Evolutionary conservation across 2,888 invertebrate genomes (phyloP).

Genomic region (Drosophila prostipennis): DNA sequence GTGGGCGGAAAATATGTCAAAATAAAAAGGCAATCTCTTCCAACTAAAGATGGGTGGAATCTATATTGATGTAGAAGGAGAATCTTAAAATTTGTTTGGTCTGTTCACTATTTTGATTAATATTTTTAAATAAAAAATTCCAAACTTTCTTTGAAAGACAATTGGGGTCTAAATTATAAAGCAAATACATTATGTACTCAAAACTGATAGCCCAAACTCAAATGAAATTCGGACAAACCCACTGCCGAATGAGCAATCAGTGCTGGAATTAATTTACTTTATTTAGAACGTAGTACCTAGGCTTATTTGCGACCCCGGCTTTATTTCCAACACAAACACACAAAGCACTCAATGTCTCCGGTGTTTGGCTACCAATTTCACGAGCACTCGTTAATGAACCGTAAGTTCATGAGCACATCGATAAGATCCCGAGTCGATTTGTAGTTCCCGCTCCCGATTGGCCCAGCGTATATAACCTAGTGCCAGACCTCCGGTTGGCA

Average conservation of each 20-base stretch:
- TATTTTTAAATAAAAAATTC: too few species aligned
- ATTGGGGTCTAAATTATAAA: too few species aligned
- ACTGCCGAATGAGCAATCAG: constrained; percentile 21
- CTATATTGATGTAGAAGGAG: too few species aligned
- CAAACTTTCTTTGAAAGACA: too few species aligned
- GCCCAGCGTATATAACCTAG: constrained; percentile 49
- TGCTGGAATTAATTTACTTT: constrained; percentile 2
- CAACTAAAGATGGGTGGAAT: too few species aligned
- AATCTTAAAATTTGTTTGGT: too few species aligned
- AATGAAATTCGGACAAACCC: not conserved
- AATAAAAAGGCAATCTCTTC: too few species aligned
- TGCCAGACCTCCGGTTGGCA: not conserved
- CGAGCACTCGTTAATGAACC: constrained; percentile 63
- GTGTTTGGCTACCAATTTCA: constrained; percentile 40
- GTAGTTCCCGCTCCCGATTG: constrained; percentile 1
- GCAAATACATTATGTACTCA: not conserved
- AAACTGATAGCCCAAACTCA: not conserved
- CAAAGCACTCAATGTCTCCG: constrained; percentile 1
- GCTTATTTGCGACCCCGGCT: constrained; percentile 18
- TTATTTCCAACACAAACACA: constrained; percentile 9
- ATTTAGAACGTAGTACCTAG: constrained; percentile 34
- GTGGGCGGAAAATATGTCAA: not conserved
- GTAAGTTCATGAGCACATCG: constrained; percentile 30
- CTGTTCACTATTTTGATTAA: too few species aligned
- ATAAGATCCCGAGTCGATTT: constrained; percentile 25